Evolutionary conservation across 2,888 invertebrate species (phyloP), one percentile per base, ranked within the genome.

Genomic region (Cosmia pyralina): DNA sequence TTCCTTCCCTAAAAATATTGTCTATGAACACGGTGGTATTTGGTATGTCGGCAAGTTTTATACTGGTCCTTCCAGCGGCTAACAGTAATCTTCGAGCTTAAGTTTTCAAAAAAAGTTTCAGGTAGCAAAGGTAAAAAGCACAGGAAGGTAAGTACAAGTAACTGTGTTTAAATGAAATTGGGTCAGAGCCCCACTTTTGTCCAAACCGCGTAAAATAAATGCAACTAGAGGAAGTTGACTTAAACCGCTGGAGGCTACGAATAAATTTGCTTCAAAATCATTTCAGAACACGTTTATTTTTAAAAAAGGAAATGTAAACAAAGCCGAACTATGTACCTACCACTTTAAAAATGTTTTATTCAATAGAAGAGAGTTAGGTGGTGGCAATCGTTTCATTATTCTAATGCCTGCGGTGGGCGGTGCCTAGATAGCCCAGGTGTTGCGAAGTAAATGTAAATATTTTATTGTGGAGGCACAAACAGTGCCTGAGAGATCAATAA

Each of bases 401-500:
- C 91, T 94, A 94, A 94, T 95, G 92, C 92, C 82, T 92, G 92
- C 87, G 91, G 92, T 90, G 89, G 91, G 92, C 87, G 90, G 87
- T 88, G 88, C 89, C 91, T 92, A 90, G 90, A 89, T 90, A 92
- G 91, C 90, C 92, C 94, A 94, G 94, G 95, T 94, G 94, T 91
- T 93, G 92, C 93, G 89, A 92, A 95, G 95, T 94, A 94, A 94
- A 95, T 94, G 95, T 96, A 95, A 96, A 96, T 96, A 95, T 95
- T 96, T 95, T 94, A 96, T 94, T 95, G 94, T 94, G 91, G 92
- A 91, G 92, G 93, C 89, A 93, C 94, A 95, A 96, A 96, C 94
- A 94, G 91, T 93, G 94, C 96, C 95, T 92, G 92, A 86, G 96
- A 96, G 96, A 96, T 96, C 96, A 95, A 96, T 96, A 96, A 96